Evolutionary conservation across 2,113 vertebrate genomes (phyloP).

Genomic region (Coptodon bakossiorum): DNA sequence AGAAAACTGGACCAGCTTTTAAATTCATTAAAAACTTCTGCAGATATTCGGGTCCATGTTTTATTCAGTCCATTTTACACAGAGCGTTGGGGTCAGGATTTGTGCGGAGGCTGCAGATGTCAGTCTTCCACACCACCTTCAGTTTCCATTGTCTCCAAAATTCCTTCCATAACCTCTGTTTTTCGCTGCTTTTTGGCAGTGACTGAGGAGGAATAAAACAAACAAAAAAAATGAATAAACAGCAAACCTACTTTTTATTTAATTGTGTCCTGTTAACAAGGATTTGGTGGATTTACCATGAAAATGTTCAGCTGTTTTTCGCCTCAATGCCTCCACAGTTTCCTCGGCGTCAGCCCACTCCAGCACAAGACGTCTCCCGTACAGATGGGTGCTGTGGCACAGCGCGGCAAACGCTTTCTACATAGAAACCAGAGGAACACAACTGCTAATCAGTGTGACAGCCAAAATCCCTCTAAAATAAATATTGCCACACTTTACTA

Average conservation of each 20-base stretch:
- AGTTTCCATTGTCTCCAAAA: conserved; percentile 84
- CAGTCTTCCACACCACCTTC: conserved; percentile 51
- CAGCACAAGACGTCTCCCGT: conserved; percentile 88
- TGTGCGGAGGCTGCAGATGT: not conserved
- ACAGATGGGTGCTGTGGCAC: conserved; percentile 97
- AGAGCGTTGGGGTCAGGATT: not conserved
- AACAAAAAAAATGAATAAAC: fast-evolving
- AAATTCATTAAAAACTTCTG: not conserved
- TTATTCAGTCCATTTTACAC: not conserved
- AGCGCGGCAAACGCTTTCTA: conserved; percentile 90
- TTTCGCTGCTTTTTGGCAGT: conserved; percentile 75
- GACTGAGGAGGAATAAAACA: conserved; percentile 55
- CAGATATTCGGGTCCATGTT: not conserved
- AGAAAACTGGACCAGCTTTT: not conserved
- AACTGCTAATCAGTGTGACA: not conserved
- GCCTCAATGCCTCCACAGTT: conserved; percentile 81
- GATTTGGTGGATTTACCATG: conserved; percentile 72
- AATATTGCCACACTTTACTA: not conserved
- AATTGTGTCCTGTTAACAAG: not conserved
- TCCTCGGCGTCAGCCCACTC: conserved; percentile 93
- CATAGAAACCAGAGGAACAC: not conserved
- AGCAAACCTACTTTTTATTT: not conserved
- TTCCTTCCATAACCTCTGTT: conserved; percentile 76
- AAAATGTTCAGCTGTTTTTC: conserved; percentile 87
- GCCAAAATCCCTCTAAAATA: not conserved